Evolutionary conservation across 64 coral and sea anemone species (phyloP).

Genomic region (Montipora efflorescens): DNA sequence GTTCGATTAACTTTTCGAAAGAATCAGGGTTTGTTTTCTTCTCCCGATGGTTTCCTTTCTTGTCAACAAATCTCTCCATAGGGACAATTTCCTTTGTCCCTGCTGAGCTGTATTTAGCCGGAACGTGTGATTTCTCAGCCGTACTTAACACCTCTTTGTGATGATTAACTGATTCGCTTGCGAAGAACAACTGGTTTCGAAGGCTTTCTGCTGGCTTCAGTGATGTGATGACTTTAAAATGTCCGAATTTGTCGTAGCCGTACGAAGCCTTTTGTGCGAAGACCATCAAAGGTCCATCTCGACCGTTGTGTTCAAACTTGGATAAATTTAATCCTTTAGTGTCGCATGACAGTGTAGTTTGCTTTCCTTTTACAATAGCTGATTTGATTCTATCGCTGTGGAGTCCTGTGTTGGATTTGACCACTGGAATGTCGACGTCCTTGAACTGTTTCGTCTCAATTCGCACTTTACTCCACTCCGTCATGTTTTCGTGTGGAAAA

Average conservation of each 20-base stretch:
- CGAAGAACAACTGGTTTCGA: slow-evolving; percentile 94
- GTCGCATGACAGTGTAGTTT: slow-evolving; percentile 66
- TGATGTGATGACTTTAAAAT: slow-evolving; percentile 79
- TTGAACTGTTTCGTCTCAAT: neutral
- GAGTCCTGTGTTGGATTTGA: neutral
- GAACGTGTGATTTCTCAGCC: neutral
- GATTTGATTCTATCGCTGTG: slow-evolving; percentile 74
- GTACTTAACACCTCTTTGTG: slow-evolving; percentile 44
- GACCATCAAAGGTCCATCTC: slow-evolving; percentile 73
- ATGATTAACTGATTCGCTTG: neutral
- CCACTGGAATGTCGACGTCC: neutral
- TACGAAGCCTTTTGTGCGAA: slow-evolving; percentile 69
- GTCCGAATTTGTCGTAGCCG: slow-evolving; percentile 13
- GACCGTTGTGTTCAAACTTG: slow-evolving; percentile 89
- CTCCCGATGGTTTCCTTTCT: neutral
- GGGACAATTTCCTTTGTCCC: neutral
- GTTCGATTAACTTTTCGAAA: slow-evolving; percentile 68
- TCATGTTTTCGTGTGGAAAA: neutral
- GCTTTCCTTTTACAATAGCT: slow-evolving; percentile 86
- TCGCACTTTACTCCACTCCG: neutral
- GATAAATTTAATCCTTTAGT: slow-evolving; percentile 70
- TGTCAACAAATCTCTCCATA: slow-evolving; percentile 30
- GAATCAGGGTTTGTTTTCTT: slow-evolving; percentile 64
- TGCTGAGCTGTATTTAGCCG: neutral
- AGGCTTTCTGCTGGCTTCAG: slow-evolving; percentile 71